Evolutionary conservation across 2,113 vertebrate genomes (phyloP).

Genomic region (Pygoscelis antarcticus): DNA sequence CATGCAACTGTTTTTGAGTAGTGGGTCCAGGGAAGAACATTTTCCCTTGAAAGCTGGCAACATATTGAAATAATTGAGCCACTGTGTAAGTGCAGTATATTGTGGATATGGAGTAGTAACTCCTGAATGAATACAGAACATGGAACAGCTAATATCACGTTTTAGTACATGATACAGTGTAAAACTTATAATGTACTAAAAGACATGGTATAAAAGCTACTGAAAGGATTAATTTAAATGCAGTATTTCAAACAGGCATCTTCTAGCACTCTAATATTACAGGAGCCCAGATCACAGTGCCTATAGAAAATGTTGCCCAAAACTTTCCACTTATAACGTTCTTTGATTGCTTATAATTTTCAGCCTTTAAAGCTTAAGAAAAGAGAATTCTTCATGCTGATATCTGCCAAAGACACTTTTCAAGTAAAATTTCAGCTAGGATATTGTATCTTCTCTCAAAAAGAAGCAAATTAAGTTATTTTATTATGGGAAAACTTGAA

Average conservation of each 20-base stretch:
- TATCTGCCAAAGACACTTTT: neutral
- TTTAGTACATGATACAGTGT: neutral
- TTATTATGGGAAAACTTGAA: neutral
- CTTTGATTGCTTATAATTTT: constrained; percentile 27
- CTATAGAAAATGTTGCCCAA: neutral
- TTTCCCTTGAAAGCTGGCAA: neutral
- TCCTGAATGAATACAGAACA: neutral
- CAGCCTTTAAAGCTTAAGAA: neutral
- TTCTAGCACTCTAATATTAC: neutral
- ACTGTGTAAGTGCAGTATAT: neutral
- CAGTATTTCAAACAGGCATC: neutral
- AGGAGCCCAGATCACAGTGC: neutral
- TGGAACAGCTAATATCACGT: neutral
- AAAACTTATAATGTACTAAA: neutral
- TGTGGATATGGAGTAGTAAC: neutral
- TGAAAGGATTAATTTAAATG: constrained; percentile 2
- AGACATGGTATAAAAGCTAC: neutral
- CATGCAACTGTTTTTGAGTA: neutral
- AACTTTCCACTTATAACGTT: neutral
- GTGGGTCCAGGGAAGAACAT: neutral
- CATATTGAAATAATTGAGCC: neutral
- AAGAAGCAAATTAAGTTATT: neutral
- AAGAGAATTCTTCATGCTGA: neutral
- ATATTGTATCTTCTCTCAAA: neutral
- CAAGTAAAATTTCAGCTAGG: neutral